phyloP scores from a whole-genome alignment of 2,797 vertebrate genomes.

The Tokudaia tokunoshimensis region DNA sequence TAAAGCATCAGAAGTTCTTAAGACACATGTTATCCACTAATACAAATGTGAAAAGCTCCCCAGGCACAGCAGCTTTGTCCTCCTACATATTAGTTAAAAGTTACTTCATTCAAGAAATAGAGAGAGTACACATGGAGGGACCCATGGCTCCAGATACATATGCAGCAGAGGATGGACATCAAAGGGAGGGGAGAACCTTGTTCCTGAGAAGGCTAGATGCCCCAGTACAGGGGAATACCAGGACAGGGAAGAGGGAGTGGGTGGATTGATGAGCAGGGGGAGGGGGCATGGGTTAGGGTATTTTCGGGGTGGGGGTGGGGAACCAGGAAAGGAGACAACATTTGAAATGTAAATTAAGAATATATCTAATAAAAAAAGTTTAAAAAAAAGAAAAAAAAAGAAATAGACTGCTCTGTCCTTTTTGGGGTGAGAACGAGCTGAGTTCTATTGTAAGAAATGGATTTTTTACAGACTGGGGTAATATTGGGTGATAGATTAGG shows the following conservation, averaged over 20 bases:
- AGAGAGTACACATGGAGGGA: not conserved
- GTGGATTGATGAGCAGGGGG: too few relatives aligned
- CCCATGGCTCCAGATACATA: too few relatives aligned
- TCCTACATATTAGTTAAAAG: not conserved
- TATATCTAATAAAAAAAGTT: too few relatives aligned
- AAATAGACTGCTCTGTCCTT: not conserved
- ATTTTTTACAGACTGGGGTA: not conserved
- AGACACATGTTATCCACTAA: not conserved
- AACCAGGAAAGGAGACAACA: too few relatives aligned
- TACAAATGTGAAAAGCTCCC: not conserved
- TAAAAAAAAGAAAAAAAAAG: not conserved
- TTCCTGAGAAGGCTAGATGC: too few relatives aligned
- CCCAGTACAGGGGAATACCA: too few relatives aligned
- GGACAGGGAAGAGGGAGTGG: too few relatives aligned
- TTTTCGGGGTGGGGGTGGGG: too few relatives aligned
- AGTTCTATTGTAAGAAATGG: not conserved
- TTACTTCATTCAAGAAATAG: not conserved
- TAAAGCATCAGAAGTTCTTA: slow-evolving; percentile 28
- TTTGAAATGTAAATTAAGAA: too few relatives aligned
- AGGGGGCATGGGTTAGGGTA: too few relatives aligned
- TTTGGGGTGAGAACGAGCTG: not conserved
- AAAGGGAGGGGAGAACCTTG: too few relatives aligned
- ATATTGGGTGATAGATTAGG: not conserved
- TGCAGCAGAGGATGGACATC: too few relatives aligned
- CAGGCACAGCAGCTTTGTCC: not conserved